Percentiles rank a stretch among this genome's conserved stretches.
Evolutionary conservation across 1,140 invertebrate genomes (phyloP).

Genomic region (Saccostrea glomerata): DNA sequence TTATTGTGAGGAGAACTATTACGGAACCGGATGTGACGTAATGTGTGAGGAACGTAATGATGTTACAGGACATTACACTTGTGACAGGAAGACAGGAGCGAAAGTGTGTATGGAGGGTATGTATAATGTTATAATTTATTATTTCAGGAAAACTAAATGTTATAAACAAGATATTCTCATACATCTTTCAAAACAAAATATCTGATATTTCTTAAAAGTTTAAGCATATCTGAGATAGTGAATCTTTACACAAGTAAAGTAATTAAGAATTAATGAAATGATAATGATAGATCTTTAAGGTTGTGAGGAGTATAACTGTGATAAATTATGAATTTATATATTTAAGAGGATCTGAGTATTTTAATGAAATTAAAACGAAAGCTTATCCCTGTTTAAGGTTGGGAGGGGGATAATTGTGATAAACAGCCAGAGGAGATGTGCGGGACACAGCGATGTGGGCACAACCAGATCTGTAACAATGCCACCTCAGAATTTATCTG

Average conservation of each 20-base stretch:
- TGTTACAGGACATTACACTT: conserved; percentile 52
- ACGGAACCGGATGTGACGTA: conserved; percentile 55
- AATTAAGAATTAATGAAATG: not conserved
- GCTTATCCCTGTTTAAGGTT: not conserved
- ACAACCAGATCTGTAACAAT: not conserved
- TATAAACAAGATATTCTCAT: too few species aligned
- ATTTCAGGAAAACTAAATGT: too few species aligned
- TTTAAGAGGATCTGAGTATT: too few species aligned
- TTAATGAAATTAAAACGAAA: too few species aligned
- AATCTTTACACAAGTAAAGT: too few species aligned
- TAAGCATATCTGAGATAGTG: too few species aligned
- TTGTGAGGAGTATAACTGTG: not conserved
- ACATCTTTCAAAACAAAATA: too few species aligned
- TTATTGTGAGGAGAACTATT: conserved; percentile 63
- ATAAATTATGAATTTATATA: not conserved
- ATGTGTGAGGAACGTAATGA: conserved; percentile 57
- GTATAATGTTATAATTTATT: not conserved
- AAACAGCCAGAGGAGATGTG: not conserved
- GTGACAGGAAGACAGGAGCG: conserved; percentile 40
- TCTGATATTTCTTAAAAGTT: too few species aligned
- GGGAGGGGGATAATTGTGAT: not conserved
- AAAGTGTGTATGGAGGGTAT: conserved; percentile 49
- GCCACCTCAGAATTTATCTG: not conserved
- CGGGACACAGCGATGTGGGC: not conserved
- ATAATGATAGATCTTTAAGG: not conserved